Base-by-base conservation (phyloP, 2,888 invertebrate species). In the Patella depressa region DNA sequence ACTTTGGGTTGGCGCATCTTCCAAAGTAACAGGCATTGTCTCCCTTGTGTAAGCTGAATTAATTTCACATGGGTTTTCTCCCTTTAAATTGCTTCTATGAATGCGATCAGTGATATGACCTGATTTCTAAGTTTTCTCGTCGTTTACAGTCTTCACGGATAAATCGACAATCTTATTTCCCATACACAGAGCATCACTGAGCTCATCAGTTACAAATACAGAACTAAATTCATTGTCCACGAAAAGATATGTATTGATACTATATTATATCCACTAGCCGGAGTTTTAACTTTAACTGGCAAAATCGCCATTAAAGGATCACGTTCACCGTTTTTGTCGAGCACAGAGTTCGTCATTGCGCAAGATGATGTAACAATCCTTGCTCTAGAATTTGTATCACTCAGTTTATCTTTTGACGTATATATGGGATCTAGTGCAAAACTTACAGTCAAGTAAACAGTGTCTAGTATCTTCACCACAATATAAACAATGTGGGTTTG, bases 261-360 rank as follows among this genome's bases (percentile, higher is more conserved):
- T n/a, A n/a, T n/a, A n/a, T n/a, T n/a, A 29, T 59, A 19, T 59
- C 59, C 59, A 7, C n/a, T 59, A n/a, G 19, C 17, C 19, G 17
- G 59, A 1, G 59, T 3, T 59, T 59, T 59, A 7, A 59, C 59
- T 59, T 59, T 59, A 17, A 59, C 59, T n/a, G 59, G 59, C 11
- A 59, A 19, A 19, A 59, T 59, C 19, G 59, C 59, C 59, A 59
- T 59, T 59, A 59, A 59, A 59, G 59, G 59, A 9, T 59, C 59
- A 59, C 59, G 34, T 34, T 34, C 34, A 34, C 34, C 34, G 34
- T 34, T 34, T 34, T 34, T 34, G 34, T 34, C 34, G 34, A 2
- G 34, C 34, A 34, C 34, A 34, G 34, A 34, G 34, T 34, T 34
- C 4, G 34, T 34, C 34, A 34, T 34, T 34, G 34, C 34, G 34